Conservation (phyloP, 2,888 invertebrate genomes). For the Amiota communis region DNA sequence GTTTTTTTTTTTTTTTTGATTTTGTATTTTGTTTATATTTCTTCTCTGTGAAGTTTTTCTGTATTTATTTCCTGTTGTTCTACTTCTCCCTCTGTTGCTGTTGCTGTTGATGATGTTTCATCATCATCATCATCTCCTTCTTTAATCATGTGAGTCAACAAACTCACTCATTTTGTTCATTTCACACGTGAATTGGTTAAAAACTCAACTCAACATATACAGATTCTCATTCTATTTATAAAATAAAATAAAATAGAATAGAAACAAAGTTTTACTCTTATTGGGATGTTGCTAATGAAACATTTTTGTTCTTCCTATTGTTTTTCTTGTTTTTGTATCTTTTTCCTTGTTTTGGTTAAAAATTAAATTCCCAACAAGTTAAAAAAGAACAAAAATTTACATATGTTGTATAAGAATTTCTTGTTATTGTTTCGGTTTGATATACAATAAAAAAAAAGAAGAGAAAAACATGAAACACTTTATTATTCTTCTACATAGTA, state of each 20-base stretch:
- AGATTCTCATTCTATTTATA: too few relatives aligned
- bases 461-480: background rate
- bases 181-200: constrained; percentile 62
- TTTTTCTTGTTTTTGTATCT: background rate
- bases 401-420: too few relatives aligned
- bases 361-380: background rate
- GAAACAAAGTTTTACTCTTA: too few relatives aligned
- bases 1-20: constrained; percentile 34
- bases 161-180: constrained; percentile 60
- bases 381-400: too few relatives aligned
- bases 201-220: constrained; percentile 1
- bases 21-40: background rate
- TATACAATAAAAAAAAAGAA: too few relatives aligned
- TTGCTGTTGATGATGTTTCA: too few relatives aligned
- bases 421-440: too few relatives aligned
- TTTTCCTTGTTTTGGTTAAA: background rate
- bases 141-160: constrained; percentile 45
- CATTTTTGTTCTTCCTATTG: background rate
- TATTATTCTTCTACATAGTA: background rate
- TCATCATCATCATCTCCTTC: constrained; percentile 6
- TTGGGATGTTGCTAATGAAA: too few relatives aligned
- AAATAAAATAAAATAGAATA: too few relatives aligned
- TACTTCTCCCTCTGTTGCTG: background rate
- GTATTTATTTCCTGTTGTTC: constrained; percentile 49
- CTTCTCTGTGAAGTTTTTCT: constrained; percentile 44